Conservation (phyloP, 2,797 vertebrate species). For the Enteromius trimaculatus region DNA sequence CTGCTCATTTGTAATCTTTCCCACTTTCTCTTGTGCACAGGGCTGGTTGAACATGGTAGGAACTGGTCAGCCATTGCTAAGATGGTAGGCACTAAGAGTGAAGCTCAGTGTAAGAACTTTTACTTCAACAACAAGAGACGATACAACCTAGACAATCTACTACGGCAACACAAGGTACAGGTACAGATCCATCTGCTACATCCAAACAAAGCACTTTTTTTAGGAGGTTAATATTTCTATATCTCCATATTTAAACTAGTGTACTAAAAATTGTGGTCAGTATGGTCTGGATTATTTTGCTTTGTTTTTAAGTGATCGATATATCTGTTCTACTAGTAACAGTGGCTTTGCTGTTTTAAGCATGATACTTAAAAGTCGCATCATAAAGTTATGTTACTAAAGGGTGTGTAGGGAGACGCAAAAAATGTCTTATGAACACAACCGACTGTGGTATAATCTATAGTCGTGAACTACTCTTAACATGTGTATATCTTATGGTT, state of each 20-base stretch:
- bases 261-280: not conserved
- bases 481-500: not conserved
- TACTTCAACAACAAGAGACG: conserved; percentile 99
- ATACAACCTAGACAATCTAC: conserved; percentile 95
- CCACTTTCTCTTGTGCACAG: conserved; percentile 69
- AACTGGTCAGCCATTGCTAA: conserved; percentile 99
- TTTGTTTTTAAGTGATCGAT: not conserved
- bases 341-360: not conserved
- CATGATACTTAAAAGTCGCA: not conserved
- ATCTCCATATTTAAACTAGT: not conserved
- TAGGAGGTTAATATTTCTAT: not conserved
- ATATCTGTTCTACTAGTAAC: not conserved
- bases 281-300: not conserved
- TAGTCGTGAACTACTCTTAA: not conserved
- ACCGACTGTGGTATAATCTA: not conserved
- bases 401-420: not conserved
- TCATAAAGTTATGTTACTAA: not conserved
- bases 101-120: conserved; percentile 99
- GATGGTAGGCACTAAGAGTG: conserved; percentile 98
- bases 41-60: conserved; percentile 94
- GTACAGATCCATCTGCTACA: conserved; percentile 55
- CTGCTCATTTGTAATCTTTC: not conserved
- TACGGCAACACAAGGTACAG: conserved; percentile 93
- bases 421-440: not conserved
- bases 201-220: not conserved